phyloP scores from a whole-genome alignment of 2,113 vertebrate genomes.

The Clupea harengus region DNA sequence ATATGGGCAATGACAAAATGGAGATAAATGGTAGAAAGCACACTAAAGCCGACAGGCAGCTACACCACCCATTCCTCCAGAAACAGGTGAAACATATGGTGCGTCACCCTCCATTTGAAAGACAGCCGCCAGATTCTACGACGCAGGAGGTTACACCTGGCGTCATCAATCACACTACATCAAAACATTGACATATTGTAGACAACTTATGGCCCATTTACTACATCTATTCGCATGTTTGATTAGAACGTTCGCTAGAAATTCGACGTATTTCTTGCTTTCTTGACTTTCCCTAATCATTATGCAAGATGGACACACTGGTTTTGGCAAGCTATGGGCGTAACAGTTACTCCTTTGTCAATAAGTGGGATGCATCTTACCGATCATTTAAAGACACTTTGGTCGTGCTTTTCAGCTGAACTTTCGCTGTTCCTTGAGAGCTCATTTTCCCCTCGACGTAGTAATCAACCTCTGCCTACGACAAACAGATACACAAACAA shows the following conservation, averaged over 20 bases:
- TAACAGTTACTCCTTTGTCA: not conserved
- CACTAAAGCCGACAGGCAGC: not conserved
- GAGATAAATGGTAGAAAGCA: not conserved
- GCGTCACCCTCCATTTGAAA: not conserved
- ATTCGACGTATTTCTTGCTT: no score
- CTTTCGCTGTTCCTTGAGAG: conserved; percentile 70
- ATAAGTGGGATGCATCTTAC: conserved; percentile 71
- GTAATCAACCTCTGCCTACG: conserved; percentile 2
- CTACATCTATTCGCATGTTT: not conserved
- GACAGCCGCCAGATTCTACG: not conserved
- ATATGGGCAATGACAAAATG: not conserved
- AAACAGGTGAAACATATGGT: not conserved
- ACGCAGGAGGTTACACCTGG: not conserved
- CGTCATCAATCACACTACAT: not conserved
- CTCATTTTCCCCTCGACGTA: conserved; percentile 68
- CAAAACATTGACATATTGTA: no score
- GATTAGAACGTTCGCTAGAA: not conserved
- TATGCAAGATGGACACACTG: not conserved
- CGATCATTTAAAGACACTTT: conserved; percentile 86
- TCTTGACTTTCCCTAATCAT: not conserved
- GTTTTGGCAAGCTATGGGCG: not conserved
- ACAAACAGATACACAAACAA: not conserved
- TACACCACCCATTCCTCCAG: not conserved
- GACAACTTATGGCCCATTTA: no score
- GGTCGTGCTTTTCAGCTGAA: conserved; percentile 83